phyloP scores from a whole-genome alignment of 2,113 vertebrate species.

The Tympanuchus pallidicinctus region DNA sequence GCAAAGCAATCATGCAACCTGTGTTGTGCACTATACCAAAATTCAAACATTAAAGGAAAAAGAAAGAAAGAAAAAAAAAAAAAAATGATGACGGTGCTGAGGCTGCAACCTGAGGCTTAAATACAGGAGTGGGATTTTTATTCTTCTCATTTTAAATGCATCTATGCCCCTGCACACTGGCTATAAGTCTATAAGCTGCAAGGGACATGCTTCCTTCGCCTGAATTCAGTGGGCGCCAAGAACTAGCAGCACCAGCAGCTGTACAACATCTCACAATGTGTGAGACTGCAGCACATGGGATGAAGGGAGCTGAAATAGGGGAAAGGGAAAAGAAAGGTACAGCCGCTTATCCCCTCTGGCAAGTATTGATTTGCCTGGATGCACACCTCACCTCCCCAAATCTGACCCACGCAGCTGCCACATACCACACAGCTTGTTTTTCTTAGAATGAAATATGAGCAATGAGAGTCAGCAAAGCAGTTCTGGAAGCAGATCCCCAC shows the following conservation, averaged over 20 bases:
- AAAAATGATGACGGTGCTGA: background rate
- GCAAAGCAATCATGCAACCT: background rate
- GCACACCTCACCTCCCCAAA: background rate
- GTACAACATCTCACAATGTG: background rate
- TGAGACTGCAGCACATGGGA: background rate
- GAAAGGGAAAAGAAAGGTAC: background rate
- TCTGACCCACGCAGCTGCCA: background rate
- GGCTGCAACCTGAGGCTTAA: background rate
- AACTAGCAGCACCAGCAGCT: background rate
- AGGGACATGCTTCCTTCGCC: background rate
- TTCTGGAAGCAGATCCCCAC: fast-evolving
- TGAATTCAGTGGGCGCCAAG: background rate
- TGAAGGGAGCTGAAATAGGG: too few species aligned
- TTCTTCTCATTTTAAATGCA: background rate
- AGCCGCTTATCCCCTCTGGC: background rate
- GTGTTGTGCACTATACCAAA: background rate
- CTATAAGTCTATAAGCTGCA: background rate
- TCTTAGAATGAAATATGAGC: background rate
- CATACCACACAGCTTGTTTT: fast-evolving
- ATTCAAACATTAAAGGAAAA: background rate
- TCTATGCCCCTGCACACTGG: background rate
- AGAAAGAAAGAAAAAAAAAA: too few species aligned
- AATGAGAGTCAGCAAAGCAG: background rate
- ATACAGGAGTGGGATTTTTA: background rate
- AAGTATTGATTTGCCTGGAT: background rate